These are phyloP conservation scores for Melanerpes formicivorus DNA, from an alignment of 2,113 vertebrate species.

Conservation along the genomic window DNA sequence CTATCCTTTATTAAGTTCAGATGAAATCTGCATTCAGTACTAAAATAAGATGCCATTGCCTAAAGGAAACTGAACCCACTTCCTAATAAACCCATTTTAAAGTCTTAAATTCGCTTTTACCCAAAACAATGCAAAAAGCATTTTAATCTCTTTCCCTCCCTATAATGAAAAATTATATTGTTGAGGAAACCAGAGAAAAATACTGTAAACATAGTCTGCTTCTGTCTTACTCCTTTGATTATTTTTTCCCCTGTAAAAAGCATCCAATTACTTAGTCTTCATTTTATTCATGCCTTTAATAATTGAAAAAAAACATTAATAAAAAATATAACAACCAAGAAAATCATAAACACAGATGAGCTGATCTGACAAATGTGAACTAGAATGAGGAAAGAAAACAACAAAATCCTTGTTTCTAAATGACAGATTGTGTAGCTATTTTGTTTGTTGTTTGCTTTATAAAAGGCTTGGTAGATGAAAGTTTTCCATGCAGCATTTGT, in stretches of 20 bases:
- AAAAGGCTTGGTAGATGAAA: slow-evolving; percentile 28
- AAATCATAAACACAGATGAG: slow-evolving; percentile 16
- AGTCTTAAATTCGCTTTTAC: slow-evolving; percentile 5
- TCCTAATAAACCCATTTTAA: not conserved
- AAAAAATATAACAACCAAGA: slow-evolving; percentile 20
- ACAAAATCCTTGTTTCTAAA: not conserved
- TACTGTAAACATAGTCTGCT: not conserved
- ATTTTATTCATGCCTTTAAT: slow-evolving; percentile 33
- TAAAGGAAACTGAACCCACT: slow-evolving; percentile 14
- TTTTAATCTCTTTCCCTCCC: not conserved
- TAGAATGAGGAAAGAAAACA: not conserved
- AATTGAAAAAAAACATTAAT: not conserved
- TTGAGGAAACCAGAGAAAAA: slow-evolving; percentile 6
- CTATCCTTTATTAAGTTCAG: slow-evolving; percentile 76
- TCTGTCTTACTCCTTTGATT: slow-evolving; percentile 23
- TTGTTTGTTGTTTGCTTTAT: slow-evolving; percentile 27
- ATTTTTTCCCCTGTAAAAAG: not conserved
- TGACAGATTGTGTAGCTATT: not conserved
- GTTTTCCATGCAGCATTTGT: not conserved
- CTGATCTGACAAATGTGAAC: not conserved
- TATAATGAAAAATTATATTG: not conserved
- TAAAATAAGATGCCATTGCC: not conserved
- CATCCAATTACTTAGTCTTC: not conserved
- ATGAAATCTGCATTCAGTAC: not conserved
- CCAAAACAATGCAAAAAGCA: not conserved